phyloP scores from a whole-genome alignment of 2,797 vertebrate species.

The Ptychobarbus kaznakovi region DNA sequence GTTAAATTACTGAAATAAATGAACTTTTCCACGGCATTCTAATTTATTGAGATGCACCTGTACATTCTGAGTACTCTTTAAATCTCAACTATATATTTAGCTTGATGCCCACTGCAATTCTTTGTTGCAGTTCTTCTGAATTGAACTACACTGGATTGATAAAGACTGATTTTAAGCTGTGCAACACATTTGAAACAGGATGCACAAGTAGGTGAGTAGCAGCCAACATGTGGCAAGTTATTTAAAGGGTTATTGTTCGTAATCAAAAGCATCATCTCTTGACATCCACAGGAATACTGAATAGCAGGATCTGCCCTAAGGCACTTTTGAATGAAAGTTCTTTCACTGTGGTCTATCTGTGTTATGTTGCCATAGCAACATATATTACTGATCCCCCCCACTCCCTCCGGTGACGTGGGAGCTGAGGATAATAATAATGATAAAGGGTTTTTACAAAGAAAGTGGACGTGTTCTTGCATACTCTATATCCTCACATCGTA shows the following conservation, averaged over 20 bases:
- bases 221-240: background rate
- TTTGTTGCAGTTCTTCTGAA: background rate
- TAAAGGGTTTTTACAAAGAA: background rate
- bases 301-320: slow-evolving; percentile 34
- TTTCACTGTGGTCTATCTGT: slow-evolving; percentile 13
- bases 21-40: too few relatives aligned
- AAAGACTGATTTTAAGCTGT: background rate
- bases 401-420: slow-evolving; percentile 9
- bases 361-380: slow-evolving; percentile 49
- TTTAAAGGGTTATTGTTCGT: slow-evolving; percentile 15
- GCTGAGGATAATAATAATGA: slow-evolving; percentile 15
- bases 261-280: slow-evolving; percentile 24
- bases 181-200: background rate
- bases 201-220: background rate
- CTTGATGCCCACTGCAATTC: background rate
- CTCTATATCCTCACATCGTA: background rate
- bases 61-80: background rate
- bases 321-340: slow-evolving; percentile 43
- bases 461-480: background rate
- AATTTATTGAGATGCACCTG: too few relatives aligned
- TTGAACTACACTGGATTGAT: background rate
- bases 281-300: slow-evolving; percentile 33
- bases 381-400: background rate
- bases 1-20: too few relatives aligned
- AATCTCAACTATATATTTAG: background rate